Evolutionary conservation across 2,888 invertebrate genomes (phyloP).

Genomic region (Parnassius mnemosyne): DNA sequence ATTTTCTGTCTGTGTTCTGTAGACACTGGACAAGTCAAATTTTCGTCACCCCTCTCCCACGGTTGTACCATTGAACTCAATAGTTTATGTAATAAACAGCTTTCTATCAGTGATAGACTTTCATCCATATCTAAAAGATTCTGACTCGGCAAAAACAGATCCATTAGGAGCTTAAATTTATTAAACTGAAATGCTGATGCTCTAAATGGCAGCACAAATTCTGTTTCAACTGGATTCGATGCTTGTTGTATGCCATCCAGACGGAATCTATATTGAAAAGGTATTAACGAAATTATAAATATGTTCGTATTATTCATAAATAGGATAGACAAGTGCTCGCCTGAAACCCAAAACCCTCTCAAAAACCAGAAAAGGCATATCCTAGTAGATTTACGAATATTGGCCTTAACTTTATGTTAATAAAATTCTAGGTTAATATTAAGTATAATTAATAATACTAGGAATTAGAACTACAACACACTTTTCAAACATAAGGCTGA

Average conservation of each 20-base stretch:
- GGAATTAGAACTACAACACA: too few relatives aligned
- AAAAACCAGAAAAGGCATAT: too few relatives aligned
- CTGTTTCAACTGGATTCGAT: slow-evolving; percentile 64
- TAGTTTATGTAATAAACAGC: slow-evolving; percentile 76
- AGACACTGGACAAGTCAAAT: slow-evolving; percentile 68
- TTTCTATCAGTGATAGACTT: slow-evolving; percentile 66
- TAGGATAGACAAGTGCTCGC: too few relatives aligned
- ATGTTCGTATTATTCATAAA: too few relatives aligned
- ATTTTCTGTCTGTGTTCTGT: slow-evolving; percentile 55
- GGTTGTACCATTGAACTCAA: slow-evolving; percentile 80
- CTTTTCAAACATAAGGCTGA: too few relatives aligned
- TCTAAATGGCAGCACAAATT: slow-evolving; percentile 77
- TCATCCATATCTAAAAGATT: slow-evolving; percentile 58
- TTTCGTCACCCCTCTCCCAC: slow-evolving; percentile 82
- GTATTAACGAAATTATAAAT: too few relatives aligned
- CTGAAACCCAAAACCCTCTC: too few relatives aligned
- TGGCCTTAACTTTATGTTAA: too few relatives aligned
- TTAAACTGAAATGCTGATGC: slow-evolving; percentile 81
- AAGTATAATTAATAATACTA: too few relatives aligned
- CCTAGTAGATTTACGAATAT: too few relatives aligned
- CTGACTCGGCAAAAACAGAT: slow-evolving; percentile 79
- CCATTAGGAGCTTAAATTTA: slow-evolving; percentile 80
- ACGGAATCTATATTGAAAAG: slow-evolving; percentile 62
- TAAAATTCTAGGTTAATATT: too few relatives aligned
- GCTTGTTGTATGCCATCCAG: slow-evolving; percentile 82